phyloP scores from a whole-genome alignment of 2,888 invertebrate genomes.

The Dromius quadrimaculatus region DNA sequence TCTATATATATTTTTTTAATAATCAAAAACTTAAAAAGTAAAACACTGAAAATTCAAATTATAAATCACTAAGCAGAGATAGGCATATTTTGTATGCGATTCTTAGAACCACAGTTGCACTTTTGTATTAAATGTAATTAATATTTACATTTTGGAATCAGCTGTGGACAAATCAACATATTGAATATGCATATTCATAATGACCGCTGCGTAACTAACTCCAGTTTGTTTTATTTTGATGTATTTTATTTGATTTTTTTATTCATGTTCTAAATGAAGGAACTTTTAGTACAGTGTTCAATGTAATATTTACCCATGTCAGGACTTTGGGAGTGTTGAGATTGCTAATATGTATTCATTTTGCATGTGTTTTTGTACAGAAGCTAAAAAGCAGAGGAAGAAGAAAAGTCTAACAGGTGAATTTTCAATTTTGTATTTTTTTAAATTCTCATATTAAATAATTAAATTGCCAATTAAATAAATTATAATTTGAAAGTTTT shows the following conservation, averaged over 20 bases:
- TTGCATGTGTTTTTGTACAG: slow-evolving; percentile 75
- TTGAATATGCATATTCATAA: slow-evolving; percentile 9
- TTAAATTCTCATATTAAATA: slow-evolving; percentile 58
- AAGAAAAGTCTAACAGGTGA: slow-evolving; percentile 93
- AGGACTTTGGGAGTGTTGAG: slow-evolving; percentile 68
- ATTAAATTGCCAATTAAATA: slow-evolving; percentile 53
- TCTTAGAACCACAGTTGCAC: background rate
- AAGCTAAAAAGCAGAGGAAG: slow-evolving; percentile 96
- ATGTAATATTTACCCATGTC: slow-evolving; percentile 63
- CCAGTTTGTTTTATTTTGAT: background rate
- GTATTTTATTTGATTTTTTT: slow-evolving; percentile 27
- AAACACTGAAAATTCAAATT: slow-evolving; percentile 14
- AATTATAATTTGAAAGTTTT: slow-evolving; percentile 36
- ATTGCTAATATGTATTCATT: slow-evolving; percentile 68
- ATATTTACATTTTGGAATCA: background rate
- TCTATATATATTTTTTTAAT: slow-evolving; percentile 17
- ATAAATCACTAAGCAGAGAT: background rate
- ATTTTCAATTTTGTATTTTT: slow-evolving; percentile 68
- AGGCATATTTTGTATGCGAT: slow-evolving; percentile 4
- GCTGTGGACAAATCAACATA: background rate
- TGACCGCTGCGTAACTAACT: slow-evolving; percentile 32
- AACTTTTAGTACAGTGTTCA: slow-evolving; percentile 41
- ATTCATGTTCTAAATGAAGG: slow-evolving; percentile 22
- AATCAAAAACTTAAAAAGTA: slow-evolving; percentile 11
- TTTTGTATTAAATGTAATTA: slow-evolving; percentile 12